These are phyloP conservation scores for Bungarus multicinctus DNA, from an alignment of 2,113 vertebrate genomes.

Conservation along the genomic window DNA sequence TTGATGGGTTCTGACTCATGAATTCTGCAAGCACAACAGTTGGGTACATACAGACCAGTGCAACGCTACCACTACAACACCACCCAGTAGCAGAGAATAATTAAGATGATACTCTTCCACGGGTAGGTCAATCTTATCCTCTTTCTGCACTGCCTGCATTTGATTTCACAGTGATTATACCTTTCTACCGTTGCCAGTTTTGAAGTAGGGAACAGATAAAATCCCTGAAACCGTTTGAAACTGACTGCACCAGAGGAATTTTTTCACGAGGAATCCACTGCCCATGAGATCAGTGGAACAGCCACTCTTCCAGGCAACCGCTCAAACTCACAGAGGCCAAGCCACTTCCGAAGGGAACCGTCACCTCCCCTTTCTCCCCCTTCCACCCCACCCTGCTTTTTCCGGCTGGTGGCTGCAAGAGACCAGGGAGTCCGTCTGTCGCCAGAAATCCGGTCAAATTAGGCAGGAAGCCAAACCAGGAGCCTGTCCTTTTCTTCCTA, in stretches of 20 bases:
- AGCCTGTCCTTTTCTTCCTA: slow-evolving; percentile 1
- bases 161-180: background rate
- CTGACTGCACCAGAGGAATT: background rate
- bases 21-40: background rate
- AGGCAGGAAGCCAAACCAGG: slow-evolving; percentile 45
- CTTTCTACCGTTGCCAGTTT: background rate
- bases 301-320: background rate
- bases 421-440: slow-evolving; percentile 41
- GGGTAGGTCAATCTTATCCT: background rate
- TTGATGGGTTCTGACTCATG: background rate
- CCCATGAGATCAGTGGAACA: background rate
- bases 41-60: background rate
- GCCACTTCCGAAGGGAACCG: slow-evolving; percentile 50
- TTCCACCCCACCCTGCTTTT: slow-evolving; percentile 30
- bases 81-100: background rate
- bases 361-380: slow-evolving; percentile 19
- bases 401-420: slow-evolving; percentile 33
- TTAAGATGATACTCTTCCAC: background rate
- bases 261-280: background rate
- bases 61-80: background rate
- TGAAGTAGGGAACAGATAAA: background rate
- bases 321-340: background rate
- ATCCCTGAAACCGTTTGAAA: background rate
- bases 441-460: slow-evolving; percentile 50
- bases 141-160: background rate